Evolutionary conservation across 1,140 invertebrate species (phyloP).

Genomic region (Drosophila persimilis): DNA sequence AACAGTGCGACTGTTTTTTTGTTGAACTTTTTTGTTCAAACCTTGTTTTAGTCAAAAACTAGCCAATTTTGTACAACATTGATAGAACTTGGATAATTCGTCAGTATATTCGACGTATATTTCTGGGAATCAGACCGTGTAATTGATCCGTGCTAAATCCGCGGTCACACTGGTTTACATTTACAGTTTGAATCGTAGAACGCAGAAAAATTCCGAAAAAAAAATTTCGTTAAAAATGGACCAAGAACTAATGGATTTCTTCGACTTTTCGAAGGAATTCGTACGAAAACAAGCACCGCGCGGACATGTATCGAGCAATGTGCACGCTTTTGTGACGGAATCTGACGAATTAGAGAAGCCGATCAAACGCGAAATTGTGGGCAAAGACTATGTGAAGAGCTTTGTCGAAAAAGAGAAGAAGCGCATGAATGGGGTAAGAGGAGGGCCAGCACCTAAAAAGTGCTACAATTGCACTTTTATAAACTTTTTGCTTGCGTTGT

Average conservation of each 20-base stretch:
- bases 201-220: no score
- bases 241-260: conserved; percentile 64
- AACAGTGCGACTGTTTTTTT: no score
- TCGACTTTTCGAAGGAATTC: conserved; percentile 76
- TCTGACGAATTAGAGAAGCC: conserved; percentile 22
- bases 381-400: conserved; percentile 57
- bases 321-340: not conserved
- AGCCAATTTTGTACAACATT: no score
- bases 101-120: no score
- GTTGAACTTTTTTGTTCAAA: no score
- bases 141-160: no score
- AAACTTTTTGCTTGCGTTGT: not conserved
- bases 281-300: conserved; percentile 20
- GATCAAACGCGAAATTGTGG: conserved; percentile 57
- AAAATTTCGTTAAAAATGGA: conserved; percentile 47
- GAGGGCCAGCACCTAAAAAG: not conserved
- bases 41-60: no score
- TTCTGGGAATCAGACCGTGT: no score
- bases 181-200: no score
- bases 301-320: conserved; percentile 43
- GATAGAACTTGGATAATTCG: no score
- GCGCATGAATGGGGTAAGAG: conserved; percentile 51
- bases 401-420: conserved; percentile 49
- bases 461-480: conserved; percentile 1
- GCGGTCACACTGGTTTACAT: no score